A percentile compares a stretch with the other conserved stretches of the same genome.
phyloP scores from a whole-genome alignment of 2,888 invertebrate species.

The Lycophotia porphyrea region DNA sequence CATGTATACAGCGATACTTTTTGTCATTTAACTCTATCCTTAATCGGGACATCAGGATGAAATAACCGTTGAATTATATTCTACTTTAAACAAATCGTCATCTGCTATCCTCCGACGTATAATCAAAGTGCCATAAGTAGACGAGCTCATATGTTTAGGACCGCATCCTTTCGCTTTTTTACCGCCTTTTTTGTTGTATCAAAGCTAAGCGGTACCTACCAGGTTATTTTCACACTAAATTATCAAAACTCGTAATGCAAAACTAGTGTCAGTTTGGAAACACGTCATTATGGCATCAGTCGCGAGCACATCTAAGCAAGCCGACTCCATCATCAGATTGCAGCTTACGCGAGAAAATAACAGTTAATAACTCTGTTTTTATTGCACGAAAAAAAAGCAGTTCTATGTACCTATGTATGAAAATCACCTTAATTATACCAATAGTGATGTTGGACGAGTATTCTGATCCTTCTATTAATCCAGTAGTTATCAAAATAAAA shows the following conservation, averaged over 20 bases:
- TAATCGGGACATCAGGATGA: constrained; percentile 22
- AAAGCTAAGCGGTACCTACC: constrained; percentile 40
- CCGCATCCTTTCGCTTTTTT: constrained; percentile 55
- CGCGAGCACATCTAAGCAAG: constrained; percentile 40
- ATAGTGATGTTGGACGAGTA: constrained; percentile 56
- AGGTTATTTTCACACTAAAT: constrained; percentile 54
- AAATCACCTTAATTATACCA: constrained; percentile 53
- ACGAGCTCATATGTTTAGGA: constrained; percentile 51
- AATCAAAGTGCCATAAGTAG: constrained; percentile 67
- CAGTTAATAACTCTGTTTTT: constrained; percentile 59
- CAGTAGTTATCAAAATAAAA: constrained; percentile 67
- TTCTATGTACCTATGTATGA: constrained; percentile 22
- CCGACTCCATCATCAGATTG: constrained; percentile 37
- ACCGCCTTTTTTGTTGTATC: constrained; percentile 42
- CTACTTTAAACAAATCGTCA: constrained; percentile 67
- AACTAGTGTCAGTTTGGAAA: constrained; percentile 36
- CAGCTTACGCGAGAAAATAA: constrained; percentile 51
- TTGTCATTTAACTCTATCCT: constrained; percentile 51
- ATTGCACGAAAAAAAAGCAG: constrained; percentile 32
- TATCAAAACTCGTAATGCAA: constrained; percentile 34
- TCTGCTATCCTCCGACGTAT: constrained; percentile 54
- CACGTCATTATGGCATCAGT: constrained; percentile 45
- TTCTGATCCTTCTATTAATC: constrained; percentile 63
- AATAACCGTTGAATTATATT: constrained; percentile 64
- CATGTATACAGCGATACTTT: constrained; percentile 39